phyloP scores from a whole-genome alignment of 2,797 vertebrate species.

The Melanotaenia nigrans region DNA sequence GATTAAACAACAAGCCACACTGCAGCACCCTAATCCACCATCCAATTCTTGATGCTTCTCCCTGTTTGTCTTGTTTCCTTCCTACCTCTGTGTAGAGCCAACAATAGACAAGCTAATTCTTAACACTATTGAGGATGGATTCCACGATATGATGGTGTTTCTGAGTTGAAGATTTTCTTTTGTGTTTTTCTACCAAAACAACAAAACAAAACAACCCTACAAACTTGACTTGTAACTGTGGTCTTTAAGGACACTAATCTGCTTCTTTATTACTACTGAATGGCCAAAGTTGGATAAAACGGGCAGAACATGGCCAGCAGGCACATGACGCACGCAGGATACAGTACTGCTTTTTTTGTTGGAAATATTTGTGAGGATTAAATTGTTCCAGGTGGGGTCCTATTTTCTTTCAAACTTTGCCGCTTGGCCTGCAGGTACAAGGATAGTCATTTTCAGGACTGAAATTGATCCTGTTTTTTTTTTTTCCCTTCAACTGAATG shows the following conservation, averaged over 20 bases:
- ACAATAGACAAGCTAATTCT: conserved; percentile 39
- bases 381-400: conserved; percentile 75
- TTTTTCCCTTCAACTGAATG: conserved; percentile 37
- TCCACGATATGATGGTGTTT: conserved; percentile 40
- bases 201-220: conserved; percentile 6
- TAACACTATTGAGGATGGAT: conserved; percentile 37
- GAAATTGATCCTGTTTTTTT: conserved; percentile 69
- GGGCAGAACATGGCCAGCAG: conserved; percentile 34
- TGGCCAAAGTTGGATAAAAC: conserved; percentile 22
- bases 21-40: conserved; percentile 63
- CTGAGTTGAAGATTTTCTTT: conserved; percentile 17
- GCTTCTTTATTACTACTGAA: conserved; percentile 20
- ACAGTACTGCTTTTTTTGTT: conserved; percentile 33
- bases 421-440: conserved; percentile 69
- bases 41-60: conserved; percentile 49
- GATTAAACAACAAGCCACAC: conserved; percentile 74
- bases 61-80: conserved; percentile 49
- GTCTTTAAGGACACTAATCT: conserved; percentile 25
- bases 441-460: conserved; percentile 66
- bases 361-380: conserved; percentile 65
- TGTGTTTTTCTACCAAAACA: conserved; percentile 23
- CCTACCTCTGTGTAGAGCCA: conserved; percentile 26
- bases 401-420: conserved; percentile 73
- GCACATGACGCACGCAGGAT: conserved; percentile 27
- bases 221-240: conserved; percentile 12